Evolutionary conservation across 1,140 invertebrate species (phyloP).

Genomic region (Bemisia tabaci): DNA sequence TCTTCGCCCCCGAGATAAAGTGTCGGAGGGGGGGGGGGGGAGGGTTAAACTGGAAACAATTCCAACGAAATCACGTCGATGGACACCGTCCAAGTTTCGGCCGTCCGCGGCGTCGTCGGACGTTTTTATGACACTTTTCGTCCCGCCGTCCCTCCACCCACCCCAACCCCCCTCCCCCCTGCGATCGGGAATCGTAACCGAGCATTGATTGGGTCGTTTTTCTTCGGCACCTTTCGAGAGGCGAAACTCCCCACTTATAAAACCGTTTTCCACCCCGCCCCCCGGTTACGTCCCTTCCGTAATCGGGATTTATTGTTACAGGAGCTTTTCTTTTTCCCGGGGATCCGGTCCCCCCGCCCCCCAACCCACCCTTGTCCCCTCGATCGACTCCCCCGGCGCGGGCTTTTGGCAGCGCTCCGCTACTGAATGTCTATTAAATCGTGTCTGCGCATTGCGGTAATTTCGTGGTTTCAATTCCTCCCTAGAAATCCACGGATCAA

Average conservation of each 20-base stretch:
- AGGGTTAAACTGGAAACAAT: no score
- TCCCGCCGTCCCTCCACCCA: not conserved
- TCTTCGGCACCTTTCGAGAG: not conserved
- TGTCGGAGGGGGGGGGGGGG: not conserved
- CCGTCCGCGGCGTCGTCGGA: not conserved
- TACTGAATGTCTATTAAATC: no score
- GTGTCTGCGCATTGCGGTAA: no score
- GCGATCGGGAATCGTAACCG: not conserved
- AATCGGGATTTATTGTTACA: not conserved
- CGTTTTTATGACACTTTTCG: not conserved
- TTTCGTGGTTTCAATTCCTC: no score
- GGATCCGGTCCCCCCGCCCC: no score
- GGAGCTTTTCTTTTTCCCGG: no score
- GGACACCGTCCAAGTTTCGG: not conserved
- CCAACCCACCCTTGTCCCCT: not conserved
- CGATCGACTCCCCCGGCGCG: not conserved
- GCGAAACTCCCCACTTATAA: not conserved
- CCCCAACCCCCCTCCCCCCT: not conserved
- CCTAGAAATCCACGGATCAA: no score
- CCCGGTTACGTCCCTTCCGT: not conserved
- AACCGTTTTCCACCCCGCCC: not conserved
- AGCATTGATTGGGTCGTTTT: not conserved
- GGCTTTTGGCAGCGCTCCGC: no score
- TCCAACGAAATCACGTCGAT: not conserved
- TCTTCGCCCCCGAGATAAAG: no score